These are phyloP conservation scores for Corythaeola cristata DNA, from an alignment of 2,113 vertebrate species.

Conservation along the genomic window DNA sequence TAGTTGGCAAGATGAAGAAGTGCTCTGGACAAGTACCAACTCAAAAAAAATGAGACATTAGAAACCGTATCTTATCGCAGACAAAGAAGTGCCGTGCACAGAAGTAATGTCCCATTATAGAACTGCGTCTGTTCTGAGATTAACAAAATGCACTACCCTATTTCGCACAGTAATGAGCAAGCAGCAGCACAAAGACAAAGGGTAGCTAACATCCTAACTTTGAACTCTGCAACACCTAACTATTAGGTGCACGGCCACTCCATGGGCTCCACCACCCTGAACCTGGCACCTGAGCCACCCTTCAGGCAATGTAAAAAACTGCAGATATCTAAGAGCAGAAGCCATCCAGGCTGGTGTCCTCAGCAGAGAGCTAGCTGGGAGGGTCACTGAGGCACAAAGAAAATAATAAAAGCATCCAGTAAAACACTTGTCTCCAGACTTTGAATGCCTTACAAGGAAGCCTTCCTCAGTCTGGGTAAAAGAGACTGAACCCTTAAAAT, in stretches of 20 bases:
- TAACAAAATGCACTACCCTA: neutral
- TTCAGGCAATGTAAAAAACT: neutral
- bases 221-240: neutral
- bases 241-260: neutral
- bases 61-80: constrained; percentile 44
- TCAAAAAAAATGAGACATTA: neutral
- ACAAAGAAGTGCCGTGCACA: constrained; percentile 53
- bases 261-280: neutral
- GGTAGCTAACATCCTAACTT: neutral
- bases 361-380: neutral
- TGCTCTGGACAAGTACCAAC: constrained; percentile 52
- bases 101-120: constrained; percentile 54
- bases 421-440: neutral
- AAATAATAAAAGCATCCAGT: neutral
- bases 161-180: neutral
- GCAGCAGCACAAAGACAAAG: neutral
- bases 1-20: constrained; percentile 65
- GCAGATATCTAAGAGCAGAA: neutral
- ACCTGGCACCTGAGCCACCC: neutral
- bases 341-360: neutral
- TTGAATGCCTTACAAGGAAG: neutral
- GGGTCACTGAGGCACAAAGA: neutral
- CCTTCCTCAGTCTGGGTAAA: neutral
- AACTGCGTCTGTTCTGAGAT: constrained; percentile 15
- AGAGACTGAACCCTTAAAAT: neutral